Percentiles rank a stretch among this genome's conserved stretches.
Evolutionary conservation across 2,797 vertebrate genomes (phyloP).

Genomic region (Typhlichthys subterraneus): DNA sequence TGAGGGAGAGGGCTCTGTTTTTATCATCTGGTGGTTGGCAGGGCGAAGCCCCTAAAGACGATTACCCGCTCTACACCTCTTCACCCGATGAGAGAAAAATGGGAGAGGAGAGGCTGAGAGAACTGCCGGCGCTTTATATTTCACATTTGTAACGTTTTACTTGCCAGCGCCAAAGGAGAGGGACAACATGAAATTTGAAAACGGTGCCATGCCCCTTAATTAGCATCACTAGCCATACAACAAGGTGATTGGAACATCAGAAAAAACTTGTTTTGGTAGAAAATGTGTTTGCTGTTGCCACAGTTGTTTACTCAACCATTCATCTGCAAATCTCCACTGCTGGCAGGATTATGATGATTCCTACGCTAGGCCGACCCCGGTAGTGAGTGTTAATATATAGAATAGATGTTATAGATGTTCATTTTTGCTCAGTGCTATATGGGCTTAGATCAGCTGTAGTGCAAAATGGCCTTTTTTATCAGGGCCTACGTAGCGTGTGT

Average conservation of each 20-base stretch:
- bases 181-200: not conserved
- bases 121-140: conserved; percentile 11
- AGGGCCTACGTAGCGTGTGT: conserved; percentile 37
- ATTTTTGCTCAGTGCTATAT: conserved; percentile 48
- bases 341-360: not conserved
- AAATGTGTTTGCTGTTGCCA: too few species aligned
- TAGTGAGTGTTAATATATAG: not conserved
- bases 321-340: not conserved
- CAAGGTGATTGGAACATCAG: too few species aligned
- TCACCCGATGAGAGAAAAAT: conserved; percentile 25
- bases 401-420: not conserved
- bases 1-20: conserved; percentile 28
- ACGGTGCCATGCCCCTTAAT: not conserved
- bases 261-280: too few species aligned
- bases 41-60: conserved; percentile 21
- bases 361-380: not conserved
- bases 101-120: not conserved
- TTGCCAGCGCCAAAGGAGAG: not conserved
- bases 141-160: conserved; percentile 22
- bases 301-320: not conserved
- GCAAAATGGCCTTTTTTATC: conserved; percentile 59
- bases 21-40: conserved; percentile 32
- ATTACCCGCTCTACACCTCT: conserved; percentile 26
- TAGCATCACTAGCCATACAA: not conserved
- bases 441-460: conserved; percentile 63